Evolutionary conservation across 2,113 vertebrate species (phyloP), one percentile per base, ranked within the genome.

Genomic region (Nycticebus coucang): DNA sequence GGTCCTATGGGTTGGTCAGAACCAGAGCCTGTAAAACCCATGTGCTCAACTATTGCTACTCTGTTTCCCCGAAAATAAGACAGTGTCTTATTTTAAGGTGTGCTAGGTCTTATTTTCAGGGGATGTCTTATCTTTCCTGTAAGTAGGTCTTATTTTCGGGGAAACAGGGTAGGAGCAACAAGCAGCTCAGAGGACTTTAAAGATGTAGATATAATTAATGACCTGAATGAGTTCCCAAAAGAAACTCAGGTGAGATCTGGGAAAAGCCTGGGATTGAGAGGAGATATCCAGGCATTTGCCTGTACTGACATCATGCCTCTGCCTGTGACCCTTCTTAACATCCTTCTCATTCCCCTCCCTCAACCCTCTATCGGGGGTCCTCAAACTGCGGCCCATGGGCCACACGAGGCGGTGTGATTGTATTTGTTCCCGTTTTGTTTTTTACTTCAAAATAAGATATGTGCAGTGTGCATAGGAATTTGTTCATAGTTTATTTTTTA

Each of bases 111-210:
- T n/a, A n/a, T n/a, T n/a, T n/a, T n/a, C n/a, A n/a, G n/a, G n/a
- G n/a, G n/a, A n/a, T n/a, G n/a, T n/a, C n/a, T n/a, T n/a, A n/a
- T n/a, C n/a, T n/a, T n/a, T n/a, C n/a, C n/a, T n/a, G n/a, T n/a
- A n/a, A n/a, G n/a, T n/a, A n/a, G n/a, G n/a, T n/a, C n/a, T n/a
- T n/a, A n/a, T n/a, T n/a, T n/a, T n/a, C n/a, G n/a, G n/a, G n/a
- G n/a, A n/a, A n/a, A n/a, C n/a, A n/a, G n/a, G n/a, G n/a, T n/a
- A 94, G 45, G 77, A 85, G 71, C 75, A 95, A 92, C 9, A 74
- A 55, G 62, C 5, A 0, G 7, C 92, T 87, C 62, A 66, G 80
- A 90, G 64, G 59, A 89, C 41, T 64, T 87, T 21, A 69, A 53
- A 64, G 84, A 87, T 6, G 22, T 60, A 74, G 28, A 50, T 50